phyloP scores from a whole-genome alignment of 2,888 invertebrate genomes.

The Hyles lineata region DNA sequence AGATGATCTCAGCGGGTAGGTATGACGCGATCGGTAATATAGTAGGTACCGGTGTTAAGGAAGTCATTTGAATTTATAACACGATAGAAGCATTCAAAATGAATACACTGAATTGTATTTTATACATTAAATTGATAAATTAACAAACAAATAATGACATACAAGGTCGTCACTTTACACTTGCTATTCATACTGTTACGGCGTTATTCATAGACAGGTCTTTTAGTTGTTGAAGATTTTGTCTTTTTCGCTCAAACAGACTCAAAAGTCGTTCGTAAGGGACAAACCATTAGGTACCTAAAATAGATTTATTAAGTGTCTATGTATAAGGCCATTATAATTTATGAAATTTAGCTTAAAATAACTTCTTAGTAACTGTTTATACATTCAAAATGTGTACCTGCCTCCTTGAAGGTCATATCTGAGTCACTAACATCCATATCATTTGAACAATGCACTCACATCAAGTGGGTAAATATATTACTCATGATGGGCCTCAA shows the following conservation, averaged over 20 bases:
- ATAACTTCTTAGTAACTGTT: background rate
- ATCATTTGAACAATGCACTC: conserved; percentile 46
- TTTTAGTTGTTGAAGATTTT: too few species aligned
- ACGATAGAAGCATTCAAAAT: background rate
- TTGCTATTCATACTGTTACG: too few species aligned
- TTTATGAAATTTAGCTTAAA: background rate
- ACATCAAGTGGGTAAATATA: conserved; percentile 22
- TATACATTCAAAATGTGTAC: conserved; percentile 9
- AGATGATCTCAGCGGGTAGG: conserved; percentile 12
- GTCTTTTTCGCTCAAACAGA: too few species aligned
- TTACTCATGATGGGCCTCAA: conserved; percentile 5
- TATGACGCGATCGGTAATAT: conserved; percentile 1
- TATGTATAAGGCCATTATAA: background rate
- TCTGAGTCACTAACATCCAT: conserved; percentile 58
- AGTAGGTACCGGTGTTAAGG: background rate
- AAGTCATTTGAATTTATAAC: conserved; percentile 11
- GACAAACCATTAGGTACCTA: too few species aligned
- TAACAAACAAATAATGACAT: too few species aligned
- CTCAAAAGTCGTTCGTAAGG: too few species aligned
- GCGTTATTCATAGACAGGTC: too few species aligned
- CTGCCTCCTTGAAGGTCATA: conserved; percentile 54
- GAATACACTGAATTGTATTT: background rate
- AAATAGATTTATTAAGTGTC: too few species aligned
- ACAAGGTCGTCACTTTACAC: too few species aligned
- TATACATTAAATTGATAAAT: background rate